Evolutionary conservation across 37 sponge, comb jelly and placozoan genomes (phyloP).

Genomic region (Haliclona indistincta): DNA sequence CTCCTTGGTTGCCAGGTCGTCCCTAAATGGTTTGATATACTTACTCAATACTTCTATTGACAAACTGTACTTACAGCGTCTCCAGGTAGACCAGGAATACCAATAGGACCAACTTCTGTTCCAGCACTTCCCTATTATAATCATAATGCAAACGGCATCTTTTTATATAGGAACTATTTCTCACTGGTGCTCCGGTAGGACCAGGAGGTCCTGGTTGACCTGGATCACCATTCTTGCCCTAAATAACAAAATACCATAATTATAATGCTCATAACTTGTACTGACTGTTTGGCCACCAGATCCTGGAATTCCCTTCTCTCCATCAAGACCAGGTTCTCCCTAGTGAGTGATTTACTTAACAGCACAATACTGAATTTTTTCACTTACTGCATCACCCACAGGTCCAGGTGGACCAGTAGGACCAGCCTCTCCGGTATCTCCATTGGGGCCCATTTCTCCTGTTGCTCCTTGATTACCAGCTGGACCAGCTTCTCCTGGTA

Average conservation of each 20-base stretch:
- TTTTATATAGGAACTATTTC: slow-evolving; percentile 4
- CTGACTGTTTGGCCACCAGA: slow-evolving; percentile 53
- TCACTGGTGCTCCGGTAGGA: slow-evolving; percentile 49
- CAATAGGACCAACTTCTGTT: slow-evolving; percentile 33
- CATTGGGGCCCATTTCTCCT: slow-evolving; percentile 37
- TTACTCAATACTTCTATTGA: not conserved
- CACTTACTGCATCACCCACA: slow-evolving; percentile 35
- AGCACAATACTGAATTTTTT: not conserved
- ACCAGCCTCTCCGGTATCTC: slow-evolving; percentile 66
- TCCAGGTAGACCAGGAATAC: slow-evolving; percentile 45
- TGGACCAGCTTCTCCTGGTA: slow-evolving; percentile 55
- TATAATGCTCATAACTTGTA: not conserved
- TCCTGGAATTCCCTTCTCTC: slow-evolving; percentile 49
- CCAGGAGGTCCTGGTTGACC: slow-evolving; percentile 60
- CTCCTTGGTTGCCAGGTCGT: slow-evolving; percentile 46
- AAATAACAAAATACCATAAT: not conserved
- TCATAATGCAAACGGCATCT: not conserved
- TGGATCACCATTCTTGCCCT: slow-evolving; percentile 51
- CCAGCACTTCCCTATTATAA: slow-evolving; percentile 13
- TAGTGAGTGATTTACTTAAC: not conserved
- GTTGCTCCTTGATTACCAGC: slow-evolving; percentile 46
- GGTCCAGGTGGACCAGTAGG: slow-evolving; percentile 52
- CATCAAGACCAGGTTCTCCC: slow-evolving; percentile 39
- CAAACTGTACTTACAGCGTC: slow-evolving; percentile 35
- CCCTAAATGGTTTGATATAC: slow-evolving; percentile 13